phyloP scores from a whole-genome alignment of 1,140 invertebrate genomes.

The Anthonomus grandis region DNA sequence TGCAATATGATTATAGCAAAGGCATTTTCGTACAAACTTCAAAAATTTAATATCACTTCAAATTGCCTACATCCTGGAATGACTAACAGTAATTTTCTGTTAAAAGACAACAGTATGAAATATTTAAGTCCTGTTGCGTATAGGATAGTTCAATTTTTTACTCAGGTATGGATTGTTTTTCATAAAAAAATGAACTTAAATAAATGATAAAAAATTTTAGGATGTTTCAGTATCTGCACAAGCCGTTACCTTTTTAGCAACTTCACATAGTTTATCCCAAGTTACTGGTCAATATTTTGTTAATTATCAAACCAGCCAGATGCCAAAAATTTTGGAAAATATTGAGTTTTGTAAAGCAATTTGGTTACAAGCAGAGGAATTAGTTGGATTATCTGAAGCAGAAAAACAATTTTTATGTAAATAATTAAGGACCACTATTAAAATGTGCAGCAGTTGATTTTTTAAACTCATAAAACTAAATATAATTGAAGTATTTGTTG shows the following conservation, averaged over 20 bases:
- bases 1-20: conserved; percentile 41
- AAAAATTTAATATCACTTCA: conserved; percentile 45
- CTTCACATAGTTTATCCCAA: conserved; percentile 38
- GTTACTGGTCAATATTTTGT: conserved; percentile 48
- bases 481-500: no score
- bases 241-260: conserved; percentile 25
- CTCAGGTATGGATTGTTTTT: conserved; percentile 11
- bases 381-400: no score
- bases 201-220: conserved; percentile 16
- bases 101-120: conserved; percentile 6
- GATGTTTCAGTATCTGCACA: conserved; percentile 18
- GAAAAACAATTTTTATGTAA: no score
- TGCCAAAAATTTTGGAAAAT: conserved; percentile 25
- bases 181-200: background rate
- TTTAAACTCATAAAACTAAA: no score
- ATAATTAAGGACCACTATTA: no score
- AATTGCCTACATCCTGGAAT: conserved; percentile 55
- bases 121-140: background rate
- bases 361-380: conserved; percentile 31
- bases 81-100: conserved; percentile 26
- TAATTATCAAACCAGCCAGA: conserved; percentile 26
- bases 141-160: conserved; percentile 11
- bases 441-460: no score
- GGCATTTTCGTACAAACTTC: conserved; percentile 36
- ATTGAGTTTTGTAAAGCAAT: conserved; percentile 23